phyloP scores from a whole-genome alignment of 2,888 invertebrate species.

The Ptychoptera albimana region DNA sequence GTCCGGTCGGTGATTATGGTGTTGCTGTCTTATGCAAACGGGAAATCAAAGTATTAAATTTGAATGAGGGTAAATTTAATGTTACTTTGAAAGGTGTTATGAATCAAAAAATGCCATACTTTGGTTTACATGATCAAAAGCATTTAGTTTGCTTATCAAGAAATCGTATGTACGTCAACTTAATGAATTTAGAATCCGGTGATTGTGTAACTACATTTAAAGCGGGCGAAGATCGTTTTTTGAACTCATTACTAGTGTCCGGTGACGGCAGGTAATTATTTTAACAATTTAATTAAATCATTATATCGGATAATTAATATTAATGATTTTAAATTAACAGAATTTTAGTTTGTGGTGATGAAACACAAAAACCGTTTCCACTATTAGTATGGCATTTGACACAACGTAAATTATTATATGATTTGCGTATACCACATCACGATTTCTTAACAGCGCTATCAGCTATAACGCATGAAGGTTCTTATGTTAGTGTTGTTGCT shows the following conservation, averaged over 20 bases:
- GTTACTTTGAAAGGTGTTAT: constrained; percentile 66
- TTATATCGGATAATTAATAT: neutral
- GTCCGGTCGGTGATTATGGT: constrained; percentile 57
- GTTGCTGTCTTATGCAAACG: constrained; percentile 69
- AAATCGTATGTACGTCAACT: constrained; percentile 79
- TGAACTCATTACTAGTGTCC: constrained; percentile 73
- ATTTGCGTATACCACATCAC: constrained; percentile 75
- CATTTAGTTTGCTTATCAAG: constrained; percentile 66
- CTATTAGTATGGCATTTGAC: constrained; percentile 78
- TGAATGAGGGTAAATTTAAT: constrained; percentile 48
- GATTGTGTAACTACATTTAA: constrained; percentile 58
- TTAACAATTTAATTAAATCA: neutral
- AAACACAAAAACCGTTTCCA: constrained; percentile 84
- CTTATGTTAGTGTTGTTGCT: constrained; percentile 54
- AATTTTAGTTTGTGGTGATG: constrained; percentile 77
- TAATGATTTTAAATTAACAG: constrained; percentile 28
- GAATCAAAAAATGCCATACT: constrained; percentile 88
- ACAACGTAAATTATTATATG: constrained; percentile 69
- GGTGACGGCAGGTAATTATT: constrained; percentile 60
- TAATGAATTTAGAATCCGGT: constrained; percentile 69
- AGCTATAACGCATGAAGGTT: constrained; percentile 73
- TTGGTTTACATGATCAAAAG: constrained; percentile 62
- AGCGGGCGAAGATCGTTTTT: constrained; percentile 77
- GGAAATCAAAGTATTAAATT: constrained; percentile 63
- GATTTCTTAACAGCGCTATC: constrained; percentile 72